A percentile compares a stretch with the other conserved stretches of the same genome.
Conservation (phyloP, 1,140 invertebrate genomes). For the Panagrolaimus sp. region DNA sequence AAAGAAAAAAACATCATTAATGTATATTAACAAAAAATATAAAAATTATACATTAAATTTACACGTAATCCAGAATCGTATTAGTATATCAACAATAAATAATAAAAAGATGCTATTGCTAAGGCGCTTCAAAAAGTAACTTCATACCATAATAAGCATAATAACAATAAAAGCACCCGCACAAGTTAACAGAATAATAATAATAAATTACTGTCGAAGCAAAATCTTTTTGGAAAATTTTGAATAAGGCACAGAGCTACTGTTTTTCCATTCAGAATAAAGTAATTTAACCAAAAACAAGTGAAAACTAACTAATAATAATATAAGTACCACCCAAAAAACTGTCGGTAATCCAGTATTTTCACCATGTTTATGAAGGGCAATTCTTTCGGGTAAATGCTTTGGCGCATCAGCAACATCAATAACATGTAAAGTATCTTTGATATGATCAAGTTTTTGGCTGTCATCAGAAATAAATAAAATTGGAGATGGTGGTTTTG, state of each 20-base stretch:
- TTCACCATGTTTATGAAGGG: constrained; percentile 82
- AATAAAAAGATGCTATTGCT: no score
- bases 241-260: constrained; percentile 22
- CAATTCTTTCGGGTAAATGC: constrained; percentile 83
- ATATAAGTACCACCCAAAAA: constrained; percentile 83
- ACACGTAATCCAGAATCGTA: no score
- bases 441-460: constrained; percentile 80
- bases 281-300: constrained; percentile 87
- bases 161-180: constrained; percentile 14
- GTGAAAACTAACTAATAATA: constrained; percentile 85
- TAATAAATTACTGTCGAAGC: constrained; percentile 15
- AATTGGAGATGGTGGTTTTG: constrained; percentile 81
- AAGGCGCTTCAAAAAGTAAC: no score
- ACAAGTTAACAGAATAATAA: background rate
- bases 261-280: constrained; percentile 60
- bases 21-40: no score
- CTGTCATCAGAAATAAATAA: constrained; percentile 84
- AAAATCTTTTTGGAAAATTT: constrained; percentile 32
- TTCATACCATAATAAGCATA: background rate
- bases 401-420: constrained; percentile 75
- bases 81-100: no score
- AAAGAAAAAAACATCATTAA: no score
- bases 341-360: constrained; percentile 80
- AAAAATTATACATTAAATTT: no score
- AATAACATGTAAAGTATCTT: constrained; percentile 81